phyloP scores from a whole-genome alignment of 2,797 vertebrate species.

The Setipinna tenuifilis region DNA sequence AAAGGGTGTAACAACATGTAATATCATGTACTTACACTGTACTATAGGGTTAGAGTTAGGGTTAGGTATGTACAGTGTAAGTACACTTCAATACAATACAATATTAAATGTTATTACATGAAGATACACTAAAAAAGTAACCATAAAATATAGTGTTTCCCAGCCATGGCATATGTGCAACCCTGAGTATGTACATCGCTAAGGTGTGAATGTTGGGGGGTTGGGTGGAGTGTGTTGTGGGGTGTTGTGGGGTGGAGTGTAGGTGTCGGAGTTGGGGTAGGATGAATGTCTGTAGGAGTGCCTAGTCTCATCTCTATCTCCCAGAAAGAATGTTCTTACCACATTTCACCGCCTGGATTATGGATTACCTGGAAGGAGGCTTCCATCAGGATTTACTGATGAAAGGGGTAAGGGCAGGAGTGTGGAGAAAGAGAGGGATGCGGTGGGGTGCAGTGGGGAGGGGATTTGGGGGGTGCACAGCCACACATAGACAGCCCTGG shows the following conservation, averaged over 20 bases:
- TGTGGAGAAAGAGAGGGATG: slow-evolving; percentile 56
- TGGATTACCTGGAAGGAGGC: slow-evolving; percentile 68
- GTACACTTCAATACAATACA: no score
- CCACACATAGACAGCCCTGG: not conserved
- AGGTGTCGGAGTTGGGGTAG: slow-evolving; percentile 63
- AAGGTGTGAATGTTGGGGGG: not conserved
- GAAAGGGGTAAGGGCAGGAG: slow-evolving; percentile 53
- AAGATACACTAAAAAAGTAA: no score
- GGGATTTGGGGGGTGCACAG: not conserved
- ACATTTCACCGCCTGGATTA: slow-evolving; percentile 78
- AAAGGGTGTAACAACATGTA: no score
- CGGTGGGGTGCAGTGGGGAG: no score
- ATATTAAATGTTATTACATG: no score
- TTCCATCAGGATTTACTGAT: slow-evolving; percentile 72
- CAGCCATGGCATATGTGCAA: no score
- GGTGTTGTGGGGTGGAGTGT: slow-evolving; percentile 31
- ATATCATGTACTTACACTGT: no score
- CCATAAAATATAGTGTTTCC: no score
- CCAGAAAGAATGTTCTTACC: slow-evolving; percentile 79
- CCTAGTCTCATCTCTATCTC: slow-evolving; percentile 76
- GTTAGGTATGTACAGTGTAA: no score
- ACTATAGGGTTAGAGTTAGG: no score
- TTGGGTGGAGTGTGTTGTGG: not conserved
- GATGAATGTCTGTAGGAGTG: slow-evolving; percentile 78
- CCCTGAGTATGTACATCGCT: not conserved